Evolutionary conservation across 2,797 vertebrate species (phyloP), one percentile per base, ranked within the genome.

Genomic region (Momotus momota): DNA sequence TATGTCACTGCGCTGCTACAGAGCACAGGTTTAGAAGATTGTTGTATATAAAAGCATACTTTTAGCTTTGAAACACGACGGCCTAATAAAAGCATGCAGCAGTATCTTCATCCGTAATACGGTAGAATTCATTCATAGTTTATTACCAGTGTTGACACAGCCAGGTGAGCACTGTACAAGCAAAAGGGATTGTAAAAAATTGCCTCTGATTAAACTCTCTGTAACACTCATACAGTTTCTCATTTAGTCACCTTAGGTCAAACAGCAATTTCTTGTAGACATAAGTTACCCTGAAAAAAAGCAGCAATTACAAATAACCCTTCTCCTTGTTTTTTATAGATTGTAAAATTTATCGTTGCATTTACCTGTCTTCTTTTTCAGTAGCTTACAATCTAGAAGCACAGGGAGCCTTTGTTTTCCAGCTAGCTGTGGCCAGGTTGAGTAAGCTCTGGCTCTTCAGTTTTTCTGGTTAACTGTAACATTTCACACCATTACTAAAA

Each of bases 251-350:
- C 97, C 98, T 97, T 92, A 97, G 96, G 96, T 98, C 97, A 97
- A 97, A 98, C 96, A 98, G 97, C 96, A 97, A 94, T 86, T 95
- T 96, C 96, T 91, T 97, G 93, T 97, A 96, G 97, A 98, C 97
- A 96, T 97, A 98, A 98, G 95, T 98, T 97, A 98, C 98, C 98
- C 98, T 98, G 98, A 98, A 98, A 98, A 97, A 98, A 98, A 98
- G 98, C 98, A 98, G 98, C 98, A 98, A 98, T 98, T 98, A 98
- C 94, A 97, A 97, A 98, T 97, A 98, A 35, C 94, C 95, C 93
- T 92, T 97, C 74, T 97, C 96, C 94, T 97, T 95, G 65, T 91
- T 93, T 97, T 95, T 86, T 54, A 94, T 86, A 94, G 82, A 90
- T 89, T 61, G 84, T 58, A 95, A 96, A 96, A 88, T 96, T 97